phyloP scores from a whole-genome alignment of 2,888 invertebrate species.

The Tenthredo notha region DNA sequence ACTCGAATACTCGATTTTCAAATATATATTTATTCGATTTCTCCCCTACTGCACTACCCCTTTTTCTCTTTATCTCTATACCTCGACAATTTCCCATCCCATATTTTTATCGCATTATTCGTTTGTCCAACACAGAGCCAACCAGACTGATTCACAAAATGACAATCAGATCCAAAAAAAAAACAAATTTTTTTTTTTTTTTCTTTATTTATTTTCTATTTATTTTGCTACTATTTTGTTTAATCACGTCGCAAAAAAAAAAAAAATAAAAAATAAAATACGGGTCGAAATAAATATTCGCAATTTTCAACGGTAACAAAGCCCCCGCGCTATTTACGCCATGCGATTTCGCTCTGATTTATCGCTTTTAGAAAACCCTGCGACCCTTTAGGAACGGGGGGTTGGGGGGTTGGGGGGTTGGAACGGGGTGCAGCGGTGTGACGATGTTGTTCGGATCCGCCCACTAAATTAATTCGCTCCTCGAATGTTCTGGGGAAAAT shows the following conservation, averaged over 20 bases:
- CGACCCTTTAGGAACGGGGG: background rate
- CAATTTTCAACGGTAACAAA: background rate
- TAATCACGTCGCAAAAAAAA: too few relatives aligned
- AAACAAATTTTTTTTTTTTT: background rate
- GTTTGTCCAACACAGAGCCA: conserved; percentile 7
- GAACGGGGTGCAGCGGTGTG: background rate
- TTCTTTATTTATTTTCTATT: background rate
- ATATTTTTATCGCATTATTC: conserved; percentile 17
- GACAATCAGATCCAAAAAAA: background rate
- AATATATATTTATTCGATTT: conserved; percentile 38
- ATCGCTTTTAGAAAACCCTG: background rate
- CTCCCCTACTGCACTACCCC: background rate
- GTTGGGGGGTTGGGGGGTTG: background rate
- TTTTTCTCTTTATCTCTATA: background rate
- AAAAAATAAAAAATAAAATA: too few relatives aligned
- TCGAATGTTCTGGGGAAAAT: conserved; percentile 33
- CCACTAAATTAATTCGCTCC: conserved; percentile 15
- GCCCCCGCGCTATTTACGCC: background rate
- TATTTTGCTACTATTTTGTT: background rate
- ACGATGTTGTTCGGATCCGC: conserved; percentile 26
- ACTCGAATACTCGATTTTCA: conserved; percentile 29
- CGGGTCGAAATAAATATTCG: background rate
- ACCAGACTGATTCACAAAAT: conserved; percentile 13
- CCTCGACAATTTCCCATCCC: background rate
- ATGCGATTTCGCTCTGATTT: background rate